These are phyloP conservation scores for Synergus laeviventris DNA, from an alignment of 2,888 invertebrate species.

Conservation along the genomic window DNA sequence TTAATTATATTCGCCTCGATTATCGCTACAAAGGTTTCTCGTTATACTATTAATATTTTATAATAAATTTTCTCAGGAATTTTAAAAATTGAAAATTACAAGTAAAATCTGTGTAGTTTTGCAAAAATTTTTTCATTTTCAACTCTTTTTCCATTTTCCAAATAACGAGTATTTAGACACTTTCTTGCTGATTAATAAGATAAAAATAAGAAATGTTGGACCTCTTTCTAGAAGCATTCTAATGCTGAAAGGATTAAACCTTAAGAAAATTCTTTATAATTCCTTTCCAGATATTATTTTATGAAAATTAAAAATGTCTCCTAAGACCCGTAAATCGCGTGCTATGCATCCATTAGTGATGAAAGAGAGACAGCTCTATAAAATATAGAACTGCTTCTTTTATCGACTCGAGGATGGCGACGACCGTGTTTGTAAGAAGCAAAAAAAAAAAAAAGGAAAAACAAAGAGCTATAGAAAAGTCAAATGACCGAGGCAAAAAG, in stretches of 20 bases:
- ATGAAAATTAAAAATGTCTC: background rate
- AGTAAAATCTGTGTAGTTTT: too few species aligned
- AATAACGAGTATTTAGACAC: too few species aligned
- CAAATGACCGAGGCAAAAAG: background rate
- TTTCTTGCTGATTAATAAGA: too few species aligned
- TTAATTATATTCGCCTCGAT: too few species aligned
- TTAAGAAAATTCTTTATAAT: too few species aligned
- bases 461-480: background rate
- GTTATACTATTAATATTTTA: background rate
- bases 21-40: background rate
- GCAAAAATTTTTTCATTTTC: too few species aligned
- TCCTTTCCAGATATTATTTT: background rate
- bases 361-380: background rate
- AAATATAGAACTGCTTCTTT: slow-evolving; percentile 1
- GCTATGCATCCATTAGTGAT: slow-evolving; percentile 1
- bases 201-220: too few species aligned
- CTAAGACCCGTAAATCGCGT: background rate
- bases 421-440: background rate
- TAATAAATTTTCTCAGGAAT: too few species aligned
- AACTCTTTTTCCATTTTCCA: too few species aligned
- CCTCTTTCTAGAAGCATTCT: too few species aligned
- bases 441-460: background rate
- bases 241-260: too few species aligned
- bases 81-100: too few species aligned
- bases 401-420: slow-evolving; percentile 21